Evolutionary conservation across 2,888 invertebrate genomes (phyloP).

Genomic region (Odontocolon sp.): DNA sequence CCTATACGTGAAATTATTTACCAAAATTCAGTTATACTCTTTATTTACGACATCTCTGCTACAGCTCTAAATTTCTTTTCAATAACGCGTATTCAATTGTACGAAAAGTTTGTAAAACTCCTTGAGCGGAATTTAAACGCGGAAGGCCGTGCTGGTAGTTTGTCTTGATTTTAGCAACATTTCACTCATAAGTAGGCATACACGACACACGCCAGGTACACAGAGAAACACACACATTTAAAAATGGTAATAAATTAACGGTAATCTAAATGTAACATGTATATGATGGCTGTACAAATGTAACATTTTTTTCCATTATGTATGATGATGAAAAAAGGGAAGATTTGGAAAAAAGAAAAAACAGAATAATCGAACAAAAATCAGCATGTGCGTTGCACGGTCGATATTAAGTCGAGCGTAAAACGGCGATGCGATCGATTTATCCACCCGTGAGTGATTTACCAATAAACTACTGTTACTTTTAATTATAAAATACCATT

Average conservation of each 20-base stretch:
- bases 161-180: constrained; percentile 71
- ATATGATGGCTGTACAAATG: constrained; percentile 82
- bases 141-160: constrained; percentile 69
- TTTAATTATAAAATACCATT: constrained; percentile 85
- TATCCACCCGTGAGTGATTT: constrained; percentile 78
- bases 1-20: constrained; percentile 10
- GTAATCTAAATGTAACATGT: constrained; percentile 81
- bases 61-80: not conserved
- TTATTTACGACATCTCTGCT: constrained; percentile 30
- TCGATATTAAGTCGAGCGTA: constrained; percentile 62
- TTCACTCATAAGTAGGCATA: constrained; percentile 73
- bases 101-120: constrained; percentile 35
- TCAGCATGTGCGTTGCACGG: constrained; percentile 68
- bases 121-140: constrained; percentile 56
- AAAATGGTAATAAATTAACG: constrained; percentile 76
- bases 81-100: constrained; percentile 33
- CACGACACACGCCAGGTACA: constrained; percentile 65
- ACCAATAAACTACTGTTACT: constrained; percentile 85
- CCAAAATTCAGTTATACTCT: constrained; percentile 4
- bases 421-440: constrained; percentile 69
- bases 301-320: constrained; percentile 81
- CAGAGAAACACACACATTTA: constrained; percentile 64
- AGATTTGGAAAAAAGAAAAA: constrained; percentile 65
- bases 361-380: constrained; percentile 61
- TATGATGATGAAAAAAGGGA: constrained; percentile 74